Evolutionary conservation across 2,113 vertebrate genomes (phyloP).

Genomic region (Psettodes erumei): DNA sequence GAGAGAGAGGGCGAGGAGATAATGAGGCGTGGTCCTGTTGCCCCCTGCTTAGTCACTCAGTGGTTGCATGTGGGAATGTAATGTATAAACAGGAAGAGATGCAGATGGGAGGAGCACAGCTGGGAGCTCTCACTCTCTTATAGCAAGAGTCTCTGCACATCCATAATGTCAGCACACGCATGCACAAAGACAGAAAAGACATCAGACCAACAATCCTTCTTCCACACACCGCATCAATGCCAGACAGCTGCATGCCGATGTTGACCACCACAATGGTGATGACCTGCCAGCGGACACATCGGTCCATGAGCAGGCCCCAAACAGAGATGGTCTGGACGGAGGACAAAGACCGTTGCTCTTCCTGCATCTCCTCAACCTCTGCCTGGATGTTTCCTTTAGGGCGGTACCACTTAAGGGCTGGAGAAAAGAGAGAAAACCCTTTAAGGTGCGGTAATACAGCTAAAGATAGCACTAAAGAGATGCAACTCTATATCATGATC

Average conservation of each 20-base stretch:
- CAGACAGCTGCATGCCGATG: conserved; percentile 92
- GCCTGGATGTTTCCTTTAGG: conserved; percentile 82
- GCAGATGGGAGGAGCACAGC: conserved; percentile 62
- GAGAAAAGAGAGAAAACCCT: not conserved
- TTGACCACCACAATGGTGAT: conserved; percentile 88
- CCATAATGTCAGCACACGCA: not conserved
- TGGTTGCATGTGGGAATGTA: conserved; percentile 47
- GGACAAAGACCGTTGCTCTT: conserved; percentile 86
- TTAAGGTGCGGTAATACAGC: not conserved
- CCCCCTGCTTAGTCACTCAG: conserved; percentile 67
- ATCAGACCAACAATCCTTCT: not conserved
- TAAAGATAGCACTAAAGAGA: not conserved
- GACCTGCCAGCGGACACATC: conserved; percentile 86
- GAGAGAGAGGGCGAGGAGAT: conserved; percentile 50
- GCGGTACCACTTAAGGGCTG: conserved; percentile 86
- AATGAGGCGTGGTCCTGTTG: conserved; percentile 65
- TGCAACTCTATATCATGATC: not conserved
- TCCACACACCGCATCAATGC: conserved; percentile 89
- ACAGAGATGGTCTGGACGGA: conserved; percentile 82
- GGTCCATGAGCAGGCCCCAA: conserved; percentile 82
- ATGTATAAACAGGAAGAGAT: conserved; percentile 53
- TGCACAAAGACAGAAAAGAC: not conserved
- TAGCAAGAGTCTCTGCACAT: conserved; percentile 41
- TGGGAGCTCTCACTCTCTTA: conserved; percentile 37
- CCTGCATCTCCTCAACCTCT: conserved; percentile 89